These are phyloP conservation scores for Nasonia oneida DNA, from an alignment of 2,888 invertebrate species.

Conservation along the genomic window DNA sequence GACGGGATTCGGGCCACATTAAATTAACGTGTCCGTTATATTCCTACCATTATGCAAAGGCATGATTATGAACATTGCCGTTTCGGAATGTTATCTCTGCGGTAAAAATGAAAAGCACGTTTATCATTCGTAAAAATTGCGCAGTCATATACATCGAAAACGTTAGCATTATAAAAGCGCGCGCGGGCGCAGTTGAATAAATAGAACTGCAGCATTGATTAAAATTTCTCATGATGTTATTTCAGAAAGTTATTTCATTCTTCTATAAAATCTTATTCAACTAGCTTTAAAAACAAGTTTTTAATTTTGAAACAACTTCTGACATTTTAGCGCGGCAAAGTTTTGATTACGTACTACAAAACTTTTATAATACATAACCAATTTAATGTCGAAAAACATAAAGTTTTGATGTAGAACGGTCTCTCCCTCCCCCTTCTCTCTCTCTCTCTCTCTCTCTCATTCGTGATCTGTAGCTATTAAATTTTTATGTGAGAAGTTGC, in stretches of 20 bases:
- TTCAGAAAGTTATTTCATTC: constrained; percentile 55
- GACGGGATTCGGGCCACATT: background rate
- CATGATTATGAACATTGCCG: background rate
- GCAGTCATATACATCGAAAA: background rate
- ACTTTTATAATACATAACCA: constrained; percentile 64
- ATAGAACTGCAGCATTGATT: constrained; percentile 49
- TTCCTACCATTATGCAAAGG: background rate
- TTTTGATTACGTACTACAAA: constrained; percentile 62
- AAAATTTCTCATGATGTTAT: constrained; percentile 57
- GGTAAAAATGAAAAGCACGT: background rate
- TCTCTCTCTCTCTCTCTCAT: constrained; percentile 38
- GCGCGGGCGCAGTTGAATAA: constrained; percentile 21
- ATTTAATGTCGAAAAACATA: constrained; percentile 64
- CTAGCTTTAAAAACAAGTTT: constrained; percentile 62
- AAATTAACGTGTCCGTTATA: background rate
- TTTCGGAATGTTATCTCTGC: background rate
- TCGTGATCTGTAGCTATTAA: constrained; percentile 64
- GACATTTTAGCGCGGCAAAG: constrained; percentile 61
- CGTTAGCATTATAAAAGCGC: constrained; percentile 13
- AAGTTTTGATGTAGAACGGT: constrained; percentile 64
- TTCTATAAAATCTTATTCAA: constrained; percentile 61
- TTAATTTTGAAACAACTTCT: constrained; percentile 64
- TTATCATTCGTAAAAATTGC: background rate
- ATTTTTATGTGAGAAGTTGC: constrained; percentile 64
- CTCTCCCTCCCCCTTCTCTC: constrained; percentile 3